A percentile compares a stretch with the other conserved stretches of the same genome.
These are phyloP conservation scores for Typhlichthys subterraneus DNA, from an alignment of 2,797 vertebrate species.

Conservation along the genomic window DNA sequence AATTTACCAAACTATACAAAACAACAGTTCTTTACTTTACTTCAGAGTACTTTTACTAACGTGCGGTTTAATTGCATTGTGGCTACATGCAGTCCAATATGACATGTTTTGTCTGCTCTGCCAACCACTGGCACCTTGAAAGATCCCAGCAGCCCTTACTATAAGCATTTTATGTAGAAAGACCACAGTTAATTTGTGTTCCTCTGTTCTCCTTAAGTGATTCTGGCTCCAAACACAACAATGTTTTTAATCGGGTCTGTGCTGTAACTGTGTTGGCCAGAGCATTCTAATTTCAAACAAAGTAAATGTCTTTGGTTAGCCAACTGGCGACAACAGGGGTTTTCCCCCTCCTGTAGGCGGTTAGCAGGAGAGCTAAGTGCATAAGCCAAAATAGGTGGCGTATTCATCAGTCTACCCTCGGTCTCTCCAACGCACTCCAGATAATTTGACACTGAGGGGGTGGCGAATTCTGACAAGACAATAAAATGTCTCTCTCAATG, in stretches of 20 bases:
- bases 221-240: constrained; percentile 40
- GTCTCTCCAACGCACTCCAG: constrained; percentile 29
- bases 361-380: constrained; percentile 21
- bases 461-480: constrained; percentile 39
- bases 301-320: constrained; percentile 60
- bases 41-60: no score
- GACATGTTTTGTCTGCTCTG: constrained; percentile 18
- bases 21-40: constrained; percentile 6
- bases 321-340: constrained; percentile 18
- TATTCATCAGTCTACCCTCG: constrained; percentile 39
- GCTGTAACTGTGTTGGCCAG: constrained; percentile 37
- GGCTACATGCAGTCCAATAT: constrained; percentile 21
- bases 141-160: constrained; percentile 18
- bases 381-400: constrained; percentile 21
- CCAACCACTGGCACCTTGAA: constrained; percentile 25
- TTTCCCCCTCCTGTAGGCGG: constrained; percentile 33
- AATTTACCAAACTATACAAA: constrained; percentile 27
- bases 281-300: constrained; percentile 40
- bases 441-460: constrained; percentile 59
- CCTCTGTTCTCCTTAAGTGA: constrained; percentile 23
- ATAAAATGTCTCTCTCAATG: constrained; percentile 44
- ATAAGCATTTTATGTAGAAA: constrained; percentile 27
- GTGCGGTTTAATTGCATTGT: constrained; percentile 10
- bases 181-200: constrained; percentile 50
- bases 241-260: constrained; percentile 46